Base-by-base conservation (phyloP, 2,797 vertebrate species). In the Leptodactylus fallax region DNA sequence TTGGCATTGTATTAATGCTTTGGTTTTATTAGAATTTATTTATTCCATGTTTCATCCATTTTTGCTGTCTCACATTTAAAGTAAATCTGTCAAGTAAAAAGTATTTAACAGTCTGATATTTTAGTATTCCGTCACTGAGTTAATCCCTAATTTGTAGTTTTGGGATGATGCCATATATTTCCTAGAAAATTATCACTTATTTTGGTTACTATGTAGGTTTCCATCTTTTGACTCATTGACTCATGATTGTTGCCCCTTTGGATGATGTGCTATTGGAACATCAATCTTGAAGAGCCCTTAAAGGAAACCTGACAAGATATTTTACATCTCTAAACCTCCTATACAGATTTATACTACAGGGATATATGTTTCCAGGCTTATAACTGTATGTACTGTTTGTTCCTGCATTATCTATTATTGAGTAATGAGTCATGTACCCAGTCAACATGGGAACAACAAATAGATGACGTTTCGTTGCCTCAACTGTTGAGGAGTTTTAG, bases 1-100 rank as follows among this genome's bases (percentile, higher is more conserved):
- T 87, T 87, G 86, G 86, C 69, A 49, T 55, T 61, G 19, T 10
- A 25, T 63, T 79, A 86, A 47, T 69, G 51, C n/a, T 63, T 11
- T 65, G 4, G 27, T 78, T 79, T 25, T 53, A 53, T 27, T 74
- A 19, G 21, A 11, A 51, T 58, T 56, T 3, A n/a, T 74, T 16
- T 25, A 76, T 61, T 23, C n/a, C 27, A 63, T 21, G 36, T 36
- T 36, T 47, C 14, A 80, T 63, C 11, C 7, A 23, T 81, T 56
- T 47, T 17, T 63, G 19, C 79, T 16, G 21, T 49, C 47, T 81
- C 58, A 61, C 36, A 3, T 80, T 80, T n/a, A 51, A 72, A 51
- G 11, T 51, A 51, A 76, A 51, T n/a, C 72, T 51, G 47, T 51
- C 45, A 51, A 51, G 72, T 51, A 21, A 11, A 47, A 74, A 74